Base-by-base conservation (phyloP, 1,140 invertebrate species). In the Lasaia peninsularis region DNA sequence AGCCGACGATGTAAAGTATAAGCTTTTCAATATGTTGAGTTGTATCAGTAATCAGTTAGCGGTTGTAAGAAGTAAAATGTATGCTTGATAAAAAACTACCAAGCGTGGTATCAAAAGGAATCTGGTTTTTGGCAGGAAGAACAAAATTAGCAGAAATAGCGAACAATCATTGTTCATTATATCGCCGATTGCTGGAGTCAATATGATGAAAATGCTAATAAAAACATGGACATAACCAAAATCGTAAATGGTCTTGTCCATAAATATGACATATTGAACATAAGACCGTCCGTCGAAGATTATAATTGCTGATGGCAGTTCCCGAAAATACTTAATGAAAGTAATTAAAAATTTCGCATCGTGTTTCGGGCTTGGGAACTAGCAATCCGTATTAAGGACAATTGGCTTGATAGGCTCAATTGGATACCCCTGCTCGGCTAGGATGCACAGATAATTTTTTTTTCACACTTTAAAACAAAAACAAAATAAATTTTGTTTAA, bases 361-460 rank as follows among this genome's bases (percentile, higher is more conserved):
- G 37, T 20, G 18, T 18, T 44, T 44, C 37, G 37, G 16, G 37
- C 37, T 18, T 44, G 37, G 37, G 37, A 44, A 16, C 18, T 14
- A 44, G 6, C 37, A 16, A 44, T 44, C 16, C 37, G 37, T 44
- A 44, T 44, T 44, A 44, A 16, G 37, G 37, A 14, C 37, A 44
- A 44, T 44, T 44, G 37, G 37, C 40, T 48, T 48, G 40, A 48
- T 11, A 16, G 20, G 40, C 40, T 48, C 40, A 48, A 48, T 48
- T 48, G 18, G 18, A 48, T 48, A 10, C 40, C 20, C 40, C 40
- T 4, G 5, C 24, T 6, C 5, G 24, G 24, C 24, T 28, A 28
- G 24, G 24, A 28, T 28, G 24, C 24, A 28, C 24, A 28, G 24
- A 28, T 4, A 28, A 4, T 6, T 28, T 28, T 28, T 28, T 28